Conservation (phyloP, 2,113 vertebrate genomes). For the Cyprinodon variegatus region DNA sequence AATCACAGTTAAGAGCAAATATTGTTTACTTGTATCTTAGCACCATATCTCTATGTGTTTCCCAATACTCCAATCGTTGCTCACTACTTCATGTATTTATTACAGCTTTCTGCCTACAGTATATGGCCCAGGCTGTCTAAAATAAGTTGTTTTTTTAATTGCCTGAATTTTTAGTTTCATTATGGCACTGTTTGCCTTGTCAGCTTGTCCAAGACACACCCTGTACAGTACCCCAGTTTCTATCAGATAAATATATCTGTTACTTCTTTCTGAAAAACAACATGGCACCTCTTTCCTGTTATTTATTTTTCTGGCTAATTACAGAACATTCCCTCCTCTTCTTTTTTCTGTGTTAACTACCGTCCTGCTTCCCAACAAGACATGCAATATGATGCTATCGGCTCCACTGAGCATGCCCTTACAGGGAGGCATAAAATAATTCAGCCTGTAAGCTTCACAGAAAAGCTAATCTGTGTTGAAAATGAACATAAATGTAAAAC, state of each 20-base stretch:
- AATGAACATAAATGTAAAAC: constrained; percentile 7
- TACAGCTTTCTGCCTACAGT: not conserved
- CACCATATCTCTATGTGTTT: not conserved
- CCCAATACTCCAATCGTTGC: not conserved
- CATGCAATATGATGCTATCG: constrained; percentile 78
- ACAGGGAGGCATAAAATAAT: constrained; percentile 75
- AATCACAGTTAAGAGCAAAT: not conserved
- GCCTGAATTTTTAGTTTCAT: constrained; percentile 4
- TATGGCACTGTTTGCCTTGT: constrained; percentile 9
- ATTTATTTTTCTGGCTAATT: constrained; percentile 29
- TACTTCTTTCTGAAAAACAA: constrained; percentile 4
- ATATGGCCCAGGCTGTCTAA: not conserved
- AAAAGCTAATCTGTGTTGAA: constrained; percentile 23
- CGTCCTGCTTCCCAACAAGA: constrained; percentile 45
- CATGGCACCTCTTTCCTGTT: constrained; percentile 17
- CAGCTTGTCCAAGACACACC: constrained; percentile 14
- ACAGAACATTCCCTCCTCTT: constrained; percentile 19
- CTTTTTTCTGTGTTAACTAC: constrained; percentile 23
- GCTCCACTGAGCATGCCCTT: constrained; percentile 67
- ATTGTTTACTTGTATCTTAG: not conserved
- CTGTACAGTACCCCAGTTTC: constrained; percentile 33
- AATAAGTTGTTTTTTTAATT: not conserved
- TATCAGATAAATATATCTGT: constrained; percentile 41
- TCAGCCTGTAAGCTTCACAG: constrained; percentile 41
- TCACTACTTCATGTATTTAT: not conserved